A percentile compares a stretch with the other conserved stretches of the same genome.
Evolutionary conservation across 2,888 invertebrate species (phyloP).

Genomic region (Ramazzottius varieornatus): DNA sequence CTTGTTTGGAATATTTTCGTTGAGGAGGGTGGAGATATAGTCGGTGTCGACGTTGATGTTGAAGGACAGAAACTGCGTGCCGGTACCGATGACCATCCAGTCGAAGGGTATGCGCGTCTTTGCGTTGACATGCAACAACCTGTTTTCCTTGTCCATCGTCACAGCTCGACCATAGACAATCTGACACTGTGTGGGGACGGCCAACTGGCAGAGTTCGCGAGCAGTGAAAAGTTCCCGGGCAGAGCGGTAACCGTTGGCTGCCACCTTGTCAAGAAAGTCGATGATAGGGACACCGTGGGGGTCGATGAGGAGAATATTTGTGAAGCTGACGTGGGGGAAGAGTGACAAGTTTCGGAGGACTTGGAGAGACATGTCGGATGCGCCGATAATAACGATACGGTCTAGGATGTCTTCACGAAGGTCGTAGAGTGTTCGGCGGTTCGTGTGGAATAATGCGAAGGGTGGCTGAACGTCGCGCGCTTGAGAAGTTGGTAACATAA

Average conservation of each 20-base stretch:
- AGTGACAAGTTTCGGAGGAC: slow-evolving; percentile 15
- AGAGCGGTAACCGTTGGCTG: slow-evolving; percentile 27
- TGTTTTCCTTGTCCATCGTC: neutral
- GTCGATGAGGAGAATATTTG: slow-evolving; percentile 41
- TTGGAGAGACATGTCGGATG: slow-evolving; percentile 16
- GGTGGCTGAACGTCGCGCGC: slow-evolving; percentile 11
- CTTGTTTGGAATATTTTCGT: slow-evolving; percentile 13
- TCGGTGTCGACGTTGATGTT: slow-evolving; percentile 16
- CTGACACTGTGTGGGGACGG: neutral
- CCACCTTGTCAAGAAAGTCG: slow-evolving; percentile 31
- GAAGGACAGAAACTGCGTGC: slow-evolving; percentile 19
- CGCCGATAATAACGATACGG: slow-evolving; percentile 24
- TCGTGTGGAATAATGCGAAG: slow-evolving; percentile 22
- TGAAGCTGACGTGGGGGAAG: slow-evolving; percentile 34
- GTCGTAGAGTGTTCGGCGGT: slow-evolving; percentile 22
- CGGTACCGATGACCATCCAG: slow-evolving; percentile 20
- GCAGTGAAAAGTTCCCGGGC: neutral
- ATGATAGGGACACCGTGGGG: slow-evolving; percentile 32
- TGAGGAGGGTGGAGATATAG: slow-evolving; percentile 9
- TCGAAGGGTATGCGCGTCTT: slow-evolving; percentile 20
- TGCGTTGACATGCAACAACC: slow-evolving; percentile 13
- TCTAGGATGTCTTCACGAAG: slow-evolving; percentile 24
- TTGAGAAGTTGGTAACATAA: neutral
- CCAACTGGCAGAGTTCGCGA: neutral
- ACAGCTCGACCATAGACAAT: neutral